Percentiles rank a stretch among this genome's conserved stretches.
Evolutionary conservation across 2,888 invertebrate species (phyloP).

Genomic region (Synanthedon vespiformis): DNA sequence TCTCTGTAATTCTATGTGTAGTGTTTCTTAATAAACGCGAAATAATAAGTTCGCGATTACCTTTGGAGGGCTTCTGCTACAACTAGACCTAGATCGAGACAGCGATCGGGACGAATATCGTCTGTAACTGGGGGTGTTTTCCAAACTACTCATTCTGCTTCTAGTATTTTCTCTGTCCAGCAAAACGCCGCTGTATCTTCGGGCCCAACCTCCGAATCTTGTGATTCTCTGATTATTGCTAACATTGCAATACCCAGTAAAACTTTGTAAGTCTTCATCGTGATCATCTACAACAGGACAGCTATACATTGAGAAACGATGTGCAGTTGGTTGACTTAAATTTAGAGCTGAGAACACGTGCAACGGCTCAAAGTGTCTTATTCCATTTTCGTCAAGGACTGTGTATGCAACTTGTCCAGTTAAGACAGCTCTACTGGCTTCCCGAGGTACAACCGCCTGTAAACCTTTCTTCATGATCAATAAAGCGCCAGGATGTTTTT

Average conservation of each 20-base stretch:
- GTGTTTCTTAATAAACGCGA: neutral
- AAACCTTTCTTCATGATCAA: slow-evolving; percentile 80
- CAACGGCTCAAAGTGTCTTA: slow-evolving; percentile 80
- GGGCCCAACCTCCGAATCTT: slow-evolving; percentile 54
- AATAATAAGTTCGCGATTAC: slow-evolving; percentile 25
- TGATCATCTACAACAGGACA: slow-evolving; percentile 71
- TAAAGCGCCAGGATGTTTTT: slow-evolving; percentile 71
- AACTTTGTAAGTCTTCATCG: slow-evolving; percentile 53
- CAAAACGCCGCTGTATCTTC: slow-evolving; percentile 47
- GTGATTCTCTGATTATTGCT: slow-evolving; percentile 62
- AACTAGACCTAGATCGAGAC: slow-evolving; percentile 57
- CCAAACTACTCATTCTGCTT: slow-evolving; percentile 55
- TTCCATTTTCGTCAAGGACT: slow-evolving; percentile 81
- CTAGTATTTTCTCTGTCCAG: slow-evolving; percentile 54
- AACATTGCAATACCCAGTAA: slow-evolving; percentile 58
- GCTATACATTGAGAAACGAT: slow-evolving; percentile 76
- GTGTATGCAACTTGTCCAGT: slow-evolving; percentile 82
- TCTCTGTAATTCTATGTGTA: neutral
- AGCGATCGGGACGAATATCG: slow-evolving; percentile 59
- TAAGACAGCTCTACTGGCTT: slow-evolving; percentile 78
- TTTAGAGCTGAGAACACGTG: slow-evolving; percentile 80
- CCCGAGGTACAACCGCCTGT: slow-evolving; percentile 82
- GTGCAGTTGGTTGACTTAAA: slow-evolving; percentile 73
- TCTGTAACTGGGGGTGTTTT: slow-evolving; percentile 70
- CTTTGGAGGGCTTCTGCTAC: slow-evolving; percentile 61